Percentiles rank a stretch among this genome's conserved stretches.
Evolutionary conservation across 2,797 vertebrate genomes (phyloP).

Genomic region (Danio choprae): DNA sequence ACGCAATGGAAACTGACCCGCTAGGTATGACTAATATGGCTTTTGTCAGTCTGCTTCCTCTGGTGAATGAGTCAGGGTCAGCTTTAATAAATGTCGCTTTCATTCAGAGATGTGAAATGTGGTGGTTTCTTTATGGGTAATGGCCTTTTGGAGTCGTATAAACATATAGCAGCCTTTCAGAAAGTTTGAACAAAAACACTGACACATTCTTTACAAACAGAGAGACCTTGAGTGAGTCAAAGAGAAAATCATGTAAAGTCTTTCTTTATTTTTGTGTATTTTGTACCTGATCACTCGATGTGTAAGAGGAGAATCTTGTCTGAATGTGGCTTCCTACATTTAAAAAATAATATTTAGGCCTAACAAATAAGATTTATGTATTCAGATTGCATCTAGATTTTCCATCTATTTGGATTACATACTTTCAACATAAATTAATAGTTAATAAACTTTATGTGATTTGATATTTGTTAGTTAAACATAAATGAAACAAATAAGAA

Average conservation of each 20-base stretch:
- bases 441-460: too few species aligned
- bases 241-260: conserved; percentile 17
- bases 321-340: conserved; percentile 26
- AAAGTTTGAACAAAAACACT: conserved; percentile 17
- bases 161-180: conserved; percentile 22
- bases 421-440: too few species aligned
- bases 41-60: conserved; percentile 12
- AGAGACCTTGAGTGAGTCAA: conserved; percentile 34
- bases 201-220: conserved; percentile 36
- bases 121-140: conserved; percentile 9
- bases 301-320: conserved; percentile 23
- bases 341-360: too few species aligned
- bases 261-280: neutral
- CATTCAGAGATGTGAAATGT: conserved; percentile 49
- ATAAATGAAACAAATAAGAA: too few species aligned
- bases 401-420: too few species aligned
- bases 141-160: conserved; percentile 6
- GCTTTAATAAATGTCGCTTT: conserved; percentile 31
- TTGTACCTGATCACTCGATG: neutral
- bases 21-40: conserved; percentile 4
- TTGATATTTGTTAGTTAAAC: too few species aligned
- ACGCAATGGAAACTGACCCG: neutral
- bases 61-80: conserved; percentile 24
- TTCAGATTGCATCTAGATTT: too few species aligned
- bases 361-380: too few species aligned